A percentile compares a stretch with the other conserved stretches of the same genome.
Evolutionary conservation across 2,797 vertebrate species (phyloP).

Genomic region (Malurus leucopterus): DNA sequence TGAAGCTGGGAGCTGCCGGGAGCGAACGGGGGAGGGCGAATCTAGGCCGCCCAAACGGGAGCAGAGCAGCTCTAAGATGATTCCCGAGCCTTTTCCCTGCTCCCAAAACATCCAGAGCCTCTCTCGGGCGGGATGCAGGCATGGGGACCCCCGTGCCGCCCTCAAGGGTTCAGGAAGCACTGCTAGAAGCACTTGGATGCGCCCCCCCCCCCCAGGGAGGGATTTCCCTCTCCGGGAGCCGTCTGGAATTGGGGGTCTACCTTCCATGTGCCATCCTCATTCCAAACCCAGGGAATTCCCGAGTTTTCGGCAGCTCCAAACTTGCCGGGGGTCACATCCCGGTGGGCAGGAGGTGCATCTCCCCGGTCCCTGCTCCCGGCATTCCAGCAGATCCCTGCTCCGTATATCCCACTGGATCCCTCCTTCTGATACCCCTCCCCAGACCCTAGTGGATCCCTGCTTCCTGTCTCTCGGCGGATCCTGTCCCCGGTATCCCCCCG

Average conservation of each 20-base stretch:
- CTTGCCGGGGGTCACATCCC: background rate
- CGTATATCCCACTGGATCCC: background rate
- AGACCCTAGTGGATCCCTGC: background rate
- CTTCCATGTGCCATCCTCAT: fast-evolving
- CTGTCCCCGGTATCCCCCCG: background rate
- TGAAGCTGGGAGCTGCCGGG: background rate
- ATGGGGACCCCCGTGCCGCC: background rate
- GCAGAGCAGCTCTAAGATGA: background rate
- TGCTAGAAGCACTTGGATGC: background rate
- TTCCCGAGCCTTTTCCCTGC: background rate
- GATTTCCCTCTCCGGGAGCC: background rate
- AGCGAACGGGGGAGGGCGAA: background rate
- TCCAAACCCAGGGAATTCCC: background rate
- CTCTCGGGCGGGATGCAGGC: fast-evolving
- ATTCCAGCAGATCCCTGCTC: background rate
- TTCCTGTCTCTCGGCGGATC: no score
- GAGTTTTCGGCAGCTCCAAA: background rate
- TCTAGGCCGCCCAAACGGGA: background rate
- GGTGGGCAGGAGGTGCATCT: no score
- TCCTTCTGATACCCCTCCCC: no score
- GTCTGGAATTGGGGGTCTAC: background rate
- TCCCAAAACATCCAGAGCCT: background rate
- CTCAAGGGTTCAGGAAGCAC: fast-evolving
- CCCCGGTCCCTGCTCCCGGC: background rate
- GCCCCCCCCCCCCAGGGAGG: background rate